Evolutionary conservation across 2,113 vertebrate species (phyloP).

Genomic region (Serilophus lunatus): DNA sequence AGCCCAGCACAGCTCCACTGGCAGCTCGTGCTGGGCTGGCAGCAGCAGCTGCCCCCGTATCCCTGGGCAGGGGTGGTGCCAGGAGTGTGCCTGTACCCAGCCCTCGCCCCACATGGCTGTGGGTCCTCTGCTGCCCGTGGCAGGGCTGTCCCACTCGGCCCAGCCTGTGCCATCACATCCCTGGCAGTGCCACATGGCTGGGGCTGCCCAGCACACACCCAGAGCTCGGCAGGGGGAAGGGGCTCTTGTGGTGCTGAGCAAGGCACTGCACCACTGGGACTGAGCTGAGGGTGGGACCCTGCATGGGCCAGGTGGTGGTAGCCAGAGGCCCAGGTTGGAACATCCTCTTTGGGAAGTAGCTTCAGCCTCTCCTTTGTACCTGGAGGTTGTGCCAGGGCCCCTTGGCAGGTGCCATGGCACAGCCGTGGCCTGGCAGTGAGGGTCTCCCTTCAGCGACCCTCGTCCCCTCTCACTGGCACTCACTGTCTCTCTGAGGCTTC

Average conservation of each 20-base stretch:
- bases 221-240: fast-evolving
- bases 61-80: conserved; percentile 52
- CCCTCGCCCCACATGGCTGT: fast-evolving
- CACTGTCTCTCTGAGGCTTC: fast-evolving
- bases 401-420: not conserved
- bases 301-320: fast-evolving
- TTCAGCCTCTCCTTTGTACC: fast-evolving
- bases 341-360: not conserved
- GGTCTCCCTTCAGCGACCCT: not conserved
- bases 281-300: fast-evolving
- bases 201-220: fast-evolving
- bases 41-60: not conserved
- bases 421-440: not conserved
- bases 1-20: conserved; percentile 63
- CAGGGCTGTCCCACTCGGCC: not conserved
- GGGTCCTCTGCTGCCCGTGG: not conserved
- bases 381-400: not conserved
- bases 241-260: not conserved
- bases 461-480: not conserved
- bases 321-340: not conserved
- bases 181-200: fast-evolving
- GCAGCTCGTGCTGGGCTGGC: not conserved
- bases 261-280: fast-evolving
- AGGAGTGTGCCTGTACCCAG: conserved; percentile 18
- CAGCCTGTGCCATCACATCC: not conserved